These are phyloP conservation scores for Carollia perspicillata DNA, from an alignment of 2,113 vertebrate species.

Conservation along the genomic window DNA sequence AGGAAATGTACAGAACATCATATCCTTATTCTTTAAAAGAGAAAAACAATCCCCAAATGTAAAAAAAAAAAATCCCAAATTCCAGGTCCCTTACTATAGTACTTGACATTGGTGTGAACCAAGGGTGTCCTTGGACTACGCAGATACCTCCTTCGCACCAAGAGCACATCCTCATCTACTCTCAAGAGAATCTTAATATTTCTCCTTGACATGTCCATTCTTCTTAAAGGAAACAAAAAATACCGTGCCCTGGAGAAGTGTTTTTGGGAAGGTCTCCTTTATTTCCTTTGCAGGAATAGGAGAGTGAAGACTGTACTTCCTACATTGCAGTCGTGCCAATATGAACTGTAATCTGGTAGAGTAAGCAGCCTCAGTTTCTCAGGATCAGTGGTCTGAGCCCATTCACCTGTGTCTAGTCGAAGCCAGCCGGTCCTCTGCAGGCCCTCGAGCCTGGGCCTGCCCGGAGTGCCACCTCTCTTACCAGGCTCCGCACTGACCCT, in stretches of 20 bases:
- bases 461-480: background rate
- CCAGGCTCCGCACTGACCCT: too few species aligned
- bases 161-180: background rate
- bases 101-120: background rate
- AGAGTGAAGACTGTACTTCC: background rate
- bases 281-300: background rate
- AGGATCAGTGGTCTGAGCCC: background rate
- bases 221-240: background rate
- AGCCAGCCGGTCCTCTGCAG: background rate
- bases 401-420: background rate
- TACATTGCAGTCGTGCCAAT: background rate
- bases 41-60: background rate
- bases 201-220: background rate
- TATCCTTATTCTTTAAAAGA: background rate
- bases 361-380: background rate
- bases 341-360: background rate
- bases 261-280: background rate
- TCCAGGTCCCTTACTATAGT: rapidly evolving
- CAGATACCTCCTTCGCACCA: background rate
- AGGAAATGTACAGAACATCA: background rate
- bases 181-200: background rate
- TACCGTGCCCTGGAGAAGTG: background rate
- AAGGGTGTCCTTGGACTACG: rapidly evolving
- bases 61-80: background rate
- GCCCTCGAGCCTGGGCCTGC: rapidly evolving